phyloP scores from a whole-genome alignment of 2,888 invertebrate species.

The Drosophila paramelanica region DNA sequence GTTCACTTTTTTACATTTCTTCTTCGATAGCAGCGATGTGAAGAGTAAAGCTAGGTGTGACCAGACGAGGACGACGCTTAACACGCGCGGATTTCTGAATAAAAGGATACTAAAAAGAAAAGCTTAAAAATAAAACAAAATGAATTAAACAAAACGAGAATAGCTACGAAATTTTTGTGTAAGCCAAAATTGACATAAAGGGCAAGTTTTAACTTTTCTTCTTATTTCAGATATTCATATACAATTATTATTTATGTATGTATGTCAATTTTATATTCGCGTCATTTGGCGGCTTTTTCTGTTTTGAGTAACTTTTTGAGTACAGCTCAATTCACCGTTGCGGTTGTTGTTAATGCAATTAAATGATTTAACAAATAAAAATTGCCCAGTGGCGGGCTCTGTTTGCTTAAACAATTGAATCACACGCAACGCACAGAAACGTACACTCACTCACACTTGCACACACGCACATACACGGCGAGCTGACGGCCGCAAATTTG shows the following conservation, averaged over 20 bases:
- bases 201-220: constrained; percentile 19
- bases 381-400: constrained; percentile 31
- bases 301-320: constrained; percentile 11
- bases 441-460: constrained; percentile 11
- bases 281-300: constrained; percentile 22
- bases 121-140: constrained; percentile 29
- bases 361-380: constrained; percentile 40
- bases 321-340: constrained; percentile 2
- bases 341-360: constrained; percentile 40
- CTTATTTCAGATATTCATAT: constrained; percentile 1
- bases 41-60: constrained; percentile 28
- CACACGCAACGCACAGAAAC: constrained; percentile 45
- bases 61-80: constrained; percentile 20
- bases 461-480: constrained; percentile 32
- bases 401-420: constrained; percentile 67
- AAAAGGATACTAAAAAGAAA: constrained; percentile 37
- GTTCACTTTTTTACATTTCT: constrained; percentile 25
- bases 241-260: constrained; percentile 11
- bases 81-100: constrained; percentile 12
- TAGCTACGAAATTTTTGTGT: constrained; percentile 16
- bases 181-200: constrained; percentile 25
- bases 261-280: constrained; percentile 17
- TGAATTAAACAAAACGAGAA: constrained; percentile 17
- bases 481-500: constrained; percentile 56
- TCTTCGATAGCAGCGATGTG: constrained; percentile 6